Evolutionary conservation across 2,113 vertebrate species (phyloP).

Genomic region (Alethe castanea): DNA sequence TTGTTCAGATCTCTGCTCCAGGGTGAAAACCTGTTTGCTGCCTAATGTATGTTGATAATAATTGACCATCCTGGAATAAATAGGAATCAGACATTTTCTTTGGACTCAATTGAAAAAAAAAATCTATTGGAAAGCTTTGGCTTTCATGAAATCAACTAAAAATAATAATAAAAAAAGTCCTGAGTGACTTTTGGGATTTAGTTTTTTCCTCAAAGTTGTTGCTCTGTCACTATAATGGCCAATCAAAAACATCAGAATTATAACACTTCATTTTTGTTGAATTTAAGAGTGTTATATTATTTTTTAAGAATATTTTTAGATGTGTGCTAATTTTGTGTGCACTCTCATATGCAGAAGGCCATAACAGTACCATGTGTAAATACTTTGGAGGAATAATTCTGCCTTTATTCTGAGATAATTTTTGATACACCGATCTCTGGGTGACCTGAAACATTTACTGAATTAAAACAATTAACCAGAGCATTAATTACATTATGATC

Average conservation of each 20-base stretch:
- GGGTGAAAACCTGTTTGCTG: not conserved
- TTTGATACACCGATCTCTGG: not conserved
- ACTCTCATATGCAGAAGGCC: not conserved
- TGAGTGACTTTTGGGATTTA: not conserved
- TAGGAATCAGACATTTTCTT: not conserved
- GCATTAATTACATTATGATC: not conserved
- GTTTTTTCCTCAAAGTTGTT: not conserved
- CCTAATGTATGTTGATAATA: not conserved
- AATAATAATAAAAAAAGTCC: not conserved
- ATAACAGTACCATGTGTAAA: not conserved
- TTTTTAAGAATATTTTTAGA: not conserved
- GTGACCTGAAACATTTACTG: not conserved
- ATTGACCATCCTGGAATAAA: not conserved
- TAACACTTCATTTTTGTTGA: not conserved
- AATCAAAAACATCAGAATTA: not conserved
- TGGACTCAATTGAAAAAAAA: not conserved
- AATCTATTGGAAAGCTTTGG: not conserved
- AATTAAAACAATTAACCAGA: not conserved
- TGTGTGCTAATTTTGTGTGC: not conserved
- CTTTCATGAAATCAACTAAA: not conserved
- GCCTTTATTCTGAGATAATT: not conserved
- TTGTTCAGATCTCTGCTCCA: not conserved
- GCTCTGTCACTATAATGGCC: not conserved
- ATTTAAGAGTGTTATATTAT: not conserved
- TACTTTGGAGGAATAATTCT: not conserved